phyloP scores from a whole-genome alignment of 2,797 vertebrate genomes.

The Rhabdomys pumilio region DNA sequence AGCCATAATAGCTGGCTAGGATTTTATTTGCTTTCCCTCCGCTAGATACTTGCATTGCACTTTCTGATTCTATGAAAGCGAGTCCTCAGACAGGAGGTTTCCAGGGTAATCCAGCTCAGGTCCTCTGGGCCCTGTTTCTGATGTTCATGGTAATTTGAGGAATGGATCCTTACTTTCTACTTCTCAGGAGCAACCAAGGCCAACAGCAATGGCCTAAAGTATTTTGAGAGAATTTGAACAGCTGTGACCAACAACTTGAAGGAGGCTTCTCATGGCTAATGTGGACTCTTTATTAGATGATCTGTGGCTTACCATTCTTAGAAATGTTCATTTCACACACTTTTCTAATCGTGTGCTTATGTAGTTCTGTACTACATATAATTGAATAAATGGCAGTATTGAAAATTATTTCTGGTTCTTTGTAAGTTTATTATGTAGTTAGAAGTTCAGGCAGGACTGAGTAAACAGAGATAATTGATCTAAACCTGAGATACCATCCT shows the following conservation, averaged over 20 bases:
- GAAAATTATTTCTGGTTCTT: slow-evolving; percentile 47
- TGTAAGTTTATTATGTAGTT: slow-evolving; percentile 65
- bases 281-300: too few relatives aligned
- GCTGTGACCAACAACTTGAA: background rate
- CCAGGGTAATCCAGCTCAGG: background rate
- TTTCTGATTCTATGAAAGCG: background rate
- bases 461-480: slow-evolving; percentile 69
- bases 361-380: background rate
- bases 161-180: background rate
- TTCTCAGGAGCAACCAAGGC: background rate
- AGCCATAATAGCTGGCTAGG: background rate
- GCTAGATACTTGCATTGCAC: too few relatives aligned
- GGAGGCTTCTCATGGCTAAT: background rate
- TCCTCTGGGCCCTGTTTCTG: background rate
- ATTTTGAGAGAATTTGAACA: background rate
- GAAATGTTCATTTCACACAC: slow-evolving; percentile 15
- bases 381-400: slow-evolving; percentile 58
- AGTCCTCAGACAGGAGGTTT: too few relatives aligned
- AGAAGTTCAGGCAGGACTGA: slow-evolving; percentile 55
- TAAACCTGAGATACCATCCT: slow-evolving; percentile 45
- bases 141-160: background rate
- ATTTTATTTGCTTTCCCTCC: background rate
- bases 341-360: background rate
- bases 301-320: background rate
- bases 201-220: background rate